Evolutionary conservation across 2,797 vertebrate species (phyloP).

Genomic region (Parauchenoglanis punctatus): DNA sequence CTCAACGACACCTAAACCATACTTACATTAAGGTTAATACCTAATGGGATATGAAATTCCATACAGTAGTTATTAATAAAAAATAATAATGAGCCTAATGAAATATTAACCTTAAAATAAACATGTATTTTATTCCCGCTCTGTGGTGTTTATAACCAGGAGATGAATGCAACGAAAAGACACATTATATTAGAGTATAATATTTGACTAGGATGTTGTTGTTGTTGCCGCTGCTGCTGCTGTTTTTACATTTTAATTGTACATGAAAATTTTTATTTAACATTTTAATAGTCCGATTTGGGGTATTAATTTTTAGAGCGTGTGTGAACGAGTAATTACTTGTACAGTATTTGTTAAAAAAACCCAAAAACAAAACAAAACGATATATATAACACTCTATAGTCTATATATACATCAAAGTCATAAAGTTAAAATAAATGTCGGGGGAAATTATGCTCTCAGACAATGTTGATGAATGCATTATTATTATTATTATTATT

Average conservation of each 20-base stretch:
- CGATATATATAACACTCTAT: too few species aligned
- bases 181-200: background rate
- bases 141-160: background rate
- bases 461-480: too few species aligned
- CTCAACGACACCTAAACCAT: too few species aligned
- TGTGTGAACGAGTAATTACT: background rate
- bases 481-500: slow-evolving; percentile 11
- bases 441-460: background rate
- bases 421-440: background rate
- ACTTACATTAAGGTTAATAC: too few species aligned
- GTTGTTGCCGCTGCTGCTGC: slow-evolving; percentile 6
- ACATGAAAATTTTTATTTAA: background rate
- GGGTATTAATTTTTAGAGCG: background rate
- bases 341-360: too few species aligned
- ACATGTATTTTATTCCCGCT: background rate
- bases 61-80: background rate
- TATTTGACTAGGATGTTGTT: background rate
- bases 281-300: background rate
- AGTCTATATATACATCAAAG: too few species aligned
- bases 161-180: background rate
- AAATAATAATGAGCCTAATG: background rate
- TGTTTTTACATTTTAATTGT: background rate
- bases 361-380: background rate
- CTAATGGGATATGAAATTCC: background rate
- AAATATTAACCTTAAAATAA: background rate